Percentiles rank a stretch among this genome's conserved stretches.
phyloP scores from a whole-genome alignment of 2,888 invertebrate genomes.

The Nineta flava region DNA sequence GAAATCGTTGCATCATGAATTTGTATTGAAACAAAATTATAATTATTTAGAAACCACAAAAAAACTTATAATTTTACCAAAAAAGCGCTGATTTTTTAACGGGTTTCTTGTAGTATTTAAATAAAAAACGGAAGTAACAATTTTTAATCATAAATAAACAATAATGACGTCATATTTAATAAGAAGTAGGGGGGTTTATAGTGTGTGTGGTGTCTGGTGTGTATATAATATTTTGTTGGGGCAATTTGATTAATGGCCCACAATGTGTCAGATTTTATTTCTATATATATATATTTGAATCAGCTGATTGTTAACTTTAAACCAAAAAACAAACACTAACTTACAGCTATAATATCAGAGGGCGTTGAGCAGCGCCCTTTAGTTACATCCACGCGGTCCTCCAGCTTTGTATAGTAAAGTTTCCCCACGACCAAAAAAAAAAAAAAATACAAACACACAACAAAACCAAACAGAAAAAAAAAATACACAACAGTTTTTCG shows the following conservation, averaged over 20 bases:
- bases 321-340: conserved; percentile 15
- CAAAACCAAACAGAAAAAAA: neutral
- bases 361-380: conserved; percentile 29
- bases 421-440: conserved; percentile 13
- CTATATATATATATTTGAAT: neutral
- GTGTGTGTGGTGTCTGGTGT: no score
- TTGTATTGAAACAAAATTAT: no score
- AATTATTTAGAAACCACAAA: no score
- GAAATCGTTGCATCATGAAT: no score
- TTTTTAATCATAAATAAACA: neutral
- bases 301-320: neutral
- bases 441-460: neutral
- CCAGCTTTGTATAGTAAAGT: conserved; percentile 22
- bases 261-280: neutral
- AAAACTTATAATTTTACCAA: no score
- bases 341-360: conserved; percentile 29
- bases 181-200: neutral
- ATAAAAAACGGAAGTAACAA: no score
- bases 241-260: neutral
- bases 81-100: no score
- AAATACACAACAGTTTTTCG: conserved; percentile 14
- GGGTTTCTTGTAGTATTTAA: no score
- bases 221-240: neutral
- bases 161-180: neutral
- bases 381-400: conserved; percentile 27